These are phyloP conservation scores for Ormyrus nitidulus DNA, from an alignment of 2,888 invertebrate species.

Conservation along the genomic window DNA sequence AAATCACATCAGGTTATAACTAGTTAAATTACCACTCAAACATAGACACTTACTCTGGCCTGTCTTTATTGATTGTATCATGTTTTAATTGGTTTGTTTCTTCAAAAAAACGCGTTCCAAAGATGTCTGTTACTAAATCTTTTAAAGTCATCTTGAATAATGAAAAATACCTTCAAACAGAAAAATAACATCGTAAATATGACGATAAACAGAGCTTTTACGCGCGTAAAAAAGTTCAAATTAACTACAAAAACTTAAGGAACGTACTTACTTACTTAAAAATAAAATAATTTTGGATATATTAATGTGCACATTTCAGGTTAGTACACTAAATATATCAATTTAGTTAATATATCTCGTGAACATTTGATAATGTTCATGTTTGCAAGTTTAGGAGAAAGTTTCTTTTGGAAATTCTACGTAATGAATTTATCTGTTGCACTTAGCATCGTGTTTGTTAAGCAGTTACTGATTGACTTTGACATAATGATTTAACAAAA, in stretches of 20 bases:
- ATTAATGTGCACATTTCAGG: conserved; percentile 50
- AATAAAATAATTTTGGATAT: conserved; percentile 42
- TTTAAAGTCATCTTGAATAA: conserved; percentile 46
- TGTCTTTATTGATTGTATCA: conserved; percentile 38
- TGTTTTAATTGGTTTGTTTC: conserved; percentile 27
- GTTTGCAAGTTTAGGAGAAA: neutral
- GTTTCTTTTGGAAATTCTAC: conserved; percentile 4
- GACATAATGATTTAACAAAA: conserved; percentile 49
- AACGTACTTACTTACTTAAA: conserved; percentile 39
- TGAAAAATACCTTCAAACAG: conserved; percentile 20
- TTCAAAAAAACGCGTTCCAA: conserved; percentile 48
- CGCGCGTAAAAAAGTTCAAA: too few relatives aligned
- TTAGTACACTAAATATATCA: conserved; percentile 30
- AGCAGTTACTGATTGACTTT: conserved; percentile 20
- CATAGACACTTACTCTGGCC: conserved; percentile 42
- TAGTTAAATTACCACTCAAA: too few relatives aligned
- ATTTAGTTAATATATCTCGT: conserved; percentile 12
- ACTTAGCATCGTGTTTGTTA: conserved; percentile 21
- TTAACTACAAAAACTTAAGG: neutral
- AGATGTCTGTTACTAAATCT: conserved; percentile 48
- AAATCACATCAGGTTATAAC: neutral
- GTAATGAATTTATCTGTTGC: conserved; percentile 17
- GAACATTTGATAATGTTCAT: conserved; percentile 19
- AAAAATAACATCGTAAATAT: neutral
- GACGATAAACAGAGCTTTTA: too few relatives aligned